phyloP scores from a whole-genome alignment of 92 coral and sea anemone genomes.

The Pocillopora meandrina region DNA sequence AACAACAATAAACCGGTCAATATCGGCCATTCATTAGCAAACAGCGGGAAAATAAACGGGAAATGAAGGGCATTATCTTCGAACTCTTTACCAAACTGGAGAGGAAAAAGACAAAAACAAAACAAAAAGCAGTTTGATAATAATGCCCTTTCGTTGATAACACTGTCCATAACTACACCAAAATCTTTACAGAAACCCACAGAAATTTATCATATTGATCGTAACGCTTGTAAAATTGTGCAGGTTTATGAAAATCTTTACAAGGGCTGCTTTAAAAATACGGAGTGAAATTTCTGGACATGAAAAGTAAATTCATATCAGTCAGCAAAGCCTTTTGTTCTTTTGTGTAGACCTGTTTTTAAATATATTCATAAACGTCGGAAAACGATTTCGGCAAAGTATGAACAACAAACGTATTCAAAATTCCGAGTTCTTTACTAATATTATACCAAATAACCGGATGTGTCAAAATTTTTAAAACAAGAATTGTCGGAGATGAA shows the following conservation, averaged over 20 bases:
- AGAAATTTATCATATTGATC: too few relatives aligned
- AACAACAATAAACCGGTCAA: neutral
- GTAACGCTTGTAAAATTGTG: too few relatives aligned
- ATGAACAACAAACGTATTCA: neutral
- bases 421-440: neutral
- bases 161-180: too few relatives aligned
- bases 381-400: neutral
- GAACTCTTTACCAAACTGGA: too few relatives aligned
- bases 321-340: too few relatives aligned
- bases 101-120: neutral
- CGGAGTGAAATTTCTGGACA: neutral
- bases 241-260: too few relatives aligned
- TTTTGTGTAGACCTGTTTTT: neutral
- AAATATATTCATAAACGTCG: neutral
- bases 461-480: neutral
- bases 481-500: neutral
- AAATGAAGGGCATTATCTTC: neutral
- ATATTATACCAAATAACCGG: neutral
- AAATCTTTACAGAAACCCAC: too few relatives aligned
- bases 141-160: too few relatives aligned
- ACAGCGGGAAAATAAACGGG: constrained; percentile 1
- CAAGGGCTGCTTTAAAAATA: neutral
- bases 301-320: too few relatives aligned
- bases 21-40: neutral
- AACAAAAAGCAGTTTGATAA: neutral